Percentiles rank a stretch among this genome's conserved stretches.
Evolutionary conservation across 1,140 invertebrate genomes (phyloP).

Genomic region (Saxidomus purpurata): DNA sequence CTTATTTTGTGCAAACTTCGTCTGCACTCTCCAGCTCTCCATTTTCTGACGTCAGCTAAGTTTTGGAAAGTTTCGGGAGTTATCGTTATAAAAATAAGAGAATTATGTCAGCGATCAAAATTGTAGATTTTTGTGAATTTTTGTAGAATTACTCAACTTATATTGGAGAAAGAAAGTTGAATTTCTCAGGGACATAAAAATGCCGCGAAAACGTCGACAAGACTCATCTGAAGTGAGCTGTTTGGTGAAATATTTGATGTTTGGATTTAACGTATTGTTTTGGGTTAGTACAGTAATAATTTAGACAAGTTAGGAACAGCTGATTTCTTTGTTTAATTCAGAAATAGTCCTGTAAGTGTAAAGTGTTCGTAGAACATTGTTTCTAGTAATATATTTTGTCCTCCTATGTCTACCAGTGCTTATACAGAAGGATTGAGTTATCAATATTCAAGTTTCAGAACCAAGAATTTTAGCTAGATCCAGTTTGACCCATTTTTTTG

Average conservation of each 20-base stretch:
- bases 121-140: neutral
- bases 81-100: neutral
- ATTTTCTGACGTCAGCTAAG: constrained; percentile 1
- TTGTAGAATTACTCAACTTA: neutral
- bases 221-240: constrained; percentile 94
- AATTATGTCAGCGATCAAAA: constrained; percentile 39
- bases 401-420: too few species aligned
- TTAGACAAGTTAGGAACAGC: too few species aligned
- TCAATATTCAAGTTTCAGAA: too few species aligned
- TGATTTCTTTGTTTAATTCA: constrained; percentile 43
- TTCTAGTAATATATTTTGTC: too few species aligned
- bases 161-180: neutral
- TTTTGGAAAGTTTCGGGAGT: neutral
- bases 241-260: constrained; percentile 98
- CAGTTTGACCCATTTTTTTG: too few species aligned
- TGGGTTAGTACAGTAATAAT: constrained; percentile 91
- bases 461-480: too few species aligned
- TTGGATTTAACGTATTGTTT: constrained; percentile 98
- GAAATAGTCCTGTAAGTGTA: too few species aligned
- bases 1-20: neutral
- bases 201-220: constrained; percentile 72
- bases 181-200: constrained; percentile 6
- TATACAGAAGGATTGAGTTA: too few species aligned
- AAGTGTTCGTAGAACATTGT: too few species aligned
- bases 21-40: neutral